phyloP scores from a whole-genome alignment of 2,888 invertebrate species.

The Agrotis segetum region DNA sequence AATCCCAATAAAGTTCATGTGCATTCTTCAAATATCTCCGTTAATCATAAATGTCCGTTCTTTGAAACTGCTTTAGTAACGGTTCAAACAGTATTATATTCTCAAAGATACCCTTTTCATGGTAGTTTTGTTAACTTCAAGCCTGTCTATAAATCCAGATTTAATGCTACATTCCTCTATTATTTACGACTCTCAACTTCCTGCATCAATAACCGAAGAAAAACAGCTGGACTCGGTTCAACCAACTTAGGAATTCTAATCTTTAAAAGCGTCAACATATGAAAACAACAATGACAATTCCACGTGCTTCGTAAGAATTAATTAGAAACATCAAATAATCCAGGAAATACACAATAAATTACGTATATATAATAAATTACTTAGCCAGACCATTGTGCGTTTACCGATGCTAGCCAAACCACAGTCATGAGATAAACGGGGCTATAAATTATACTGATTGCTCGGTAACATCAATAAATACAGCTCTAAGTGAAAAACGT shows the following conservation, averaged over 20 bases:
- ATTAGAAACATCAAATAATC: slow-evolving; percentile 71
- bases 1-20: not conserved
- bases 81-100: not conserved
- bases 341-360: slow-evolving; percentile 77
- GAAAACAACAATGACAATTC: slow-evolving; percentile 24
- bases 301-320: slow-evolving; percentile 71
- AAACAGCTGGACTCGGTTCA: slow-evolving; percentile 30
- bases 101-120: slow-evolving; percentile 4
- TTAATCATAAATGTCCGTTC: not conserved
- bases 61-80: not conserved
- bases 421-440: slow-evolving; percentile 69
- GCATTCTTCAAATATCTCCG: not conserved
- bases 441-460: slow-evolving; percentile 73
- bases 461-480: slow-evolving; percentile 77
- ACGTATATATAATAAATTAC: slow-evolving; percentile 78
- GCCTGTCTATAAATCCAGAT: slow-evolving; percentile 32
- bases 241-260: slow-evolving; percentile 63
- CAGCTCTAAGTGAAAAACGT: slow-evolving; percentile 69
- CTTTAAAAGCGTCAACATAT: slow-evolving; percentile 50
- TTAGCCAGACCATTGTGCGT: slow-evolving; percentile 65
- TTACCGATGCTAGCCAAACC: slow-evolving; percentile 67
- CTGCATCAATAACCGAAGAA: slow-evolving; percentile 29
- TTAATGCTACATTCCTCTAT: slow-evolving; percentile 28
- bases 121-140: slow-evolving; percentile 21
- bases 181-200: slow-evolving; percentile 37